These are phyloP conservation scores for Theonella swinhoei DNA, from an alignment of 37 sponge, comb jelly and placozoan species.

Conservation along the genomic window DNA sequence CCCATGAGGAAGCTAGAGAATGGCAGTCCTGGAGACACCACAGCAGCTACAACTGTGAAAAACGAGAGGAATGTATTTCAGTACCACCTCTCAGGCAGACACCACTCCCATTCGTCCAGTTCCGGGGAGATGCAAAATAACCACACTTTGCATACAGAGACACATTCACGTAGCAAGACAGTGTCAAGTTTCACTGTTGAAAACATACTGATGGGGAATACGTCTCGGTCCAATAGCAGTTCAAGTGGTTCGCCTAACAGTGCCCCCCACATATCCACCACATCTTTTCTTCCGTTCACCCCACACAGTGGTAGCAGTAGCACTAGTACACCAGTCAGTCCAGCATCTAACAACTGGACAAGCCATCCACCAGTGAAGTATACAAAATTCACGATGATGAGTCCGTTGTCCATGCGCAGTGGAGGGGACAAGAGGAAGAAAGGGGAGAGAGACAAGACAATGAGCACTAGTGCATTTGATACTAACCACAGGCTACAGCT, in stretches of 20 bases:
- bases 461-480: neutral
- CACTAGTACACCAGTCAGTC: neutral
- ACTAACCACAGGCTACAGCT: neutral
- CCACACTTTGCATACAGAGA: neutral
- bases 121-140: neutral
- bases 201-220: constrained; percentile 50
- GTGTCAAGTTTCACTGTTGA: constrained; percentile 54
- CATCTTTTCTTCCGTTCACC: neutral
- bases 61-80: neutral
- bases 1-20: too few species aligned
- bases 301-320: neutral
- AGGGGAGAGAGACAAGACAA: neutral
- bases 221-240: constrained; percentile 7
- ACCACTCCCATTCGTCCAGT: neutral
- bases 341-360: constrained; percentile 13
- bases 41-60: neutral
- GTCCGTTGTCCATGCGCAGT: constrained; percentile 26
- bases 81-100: neutral
- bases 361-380: constrained; percentile 57
- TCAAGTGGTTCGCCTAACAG: neutral
- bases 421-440: constrained; percentile 11
- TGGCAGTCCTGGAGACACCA: neutral
- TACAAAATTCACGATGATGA: constrained; percentile 63
- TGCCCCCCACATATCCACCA: neutral
- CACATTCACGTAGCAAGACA: neutral